Evolutionary conservation across 2,888 invertebrate genomes (phyloP), one percentile per base, ranked within the genome.

Genomic region (Thera britannica): DNA sequence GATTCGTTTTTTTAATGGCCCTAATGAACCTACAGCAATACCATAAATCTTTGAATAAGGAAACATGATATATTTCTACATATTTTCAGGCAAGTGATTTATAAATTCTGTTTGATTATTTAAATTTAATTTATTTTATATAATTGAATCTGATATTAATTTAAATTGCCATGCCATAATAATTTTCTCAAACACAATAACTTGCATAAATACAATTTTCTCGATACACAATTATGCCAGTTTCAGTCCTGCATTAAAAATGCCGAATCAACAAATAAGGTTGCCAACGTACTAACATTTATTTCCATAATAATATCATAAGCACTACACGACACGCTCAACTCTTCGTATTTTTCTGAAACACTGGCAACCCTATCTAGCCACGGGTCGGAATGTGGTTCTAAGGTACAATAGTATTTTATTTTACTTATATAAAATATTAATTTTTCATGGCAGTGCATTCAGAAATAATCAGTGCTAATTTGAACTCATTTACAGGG

Each of bases 341-440:
- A 55, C 35, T 55, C 36, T 11, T 36, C n/a, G 35, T 55, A n/a
- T 36, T 55, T 11, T 36, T n/a, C 9, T 11, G 23, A 51, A 59
- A 41, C 23, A 51, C n/a, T 41, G 61, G 49, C 66, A 66, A 56
- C 55, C 49, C 59, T 12, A 51, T 63, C 55, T 65, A 76, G 75
- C 77, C 83, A 81, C 81, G 69, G 62, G 82, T 75, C 81, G 89
- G 89, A 88, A 89, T 88, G 88, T 80, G 85, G 84, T 70, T 8
- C 66, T 73, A 72, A 87, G 84, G 83, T 85, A 83, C 11, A 52
- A 34, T 52, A 52, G 23, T 6, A 2, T 52, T 52, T 52, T 52
- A 34, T 8, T 4, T 34, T 52, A 34, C 5, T 46, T 46, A 46
- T 34, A 34, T 7, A 38, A 55, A 41, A 44, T 44, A 12, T 12